Conservation (phyloP, 64 coral and sea anemone species). For the Platygyra sinensis region DNA sequence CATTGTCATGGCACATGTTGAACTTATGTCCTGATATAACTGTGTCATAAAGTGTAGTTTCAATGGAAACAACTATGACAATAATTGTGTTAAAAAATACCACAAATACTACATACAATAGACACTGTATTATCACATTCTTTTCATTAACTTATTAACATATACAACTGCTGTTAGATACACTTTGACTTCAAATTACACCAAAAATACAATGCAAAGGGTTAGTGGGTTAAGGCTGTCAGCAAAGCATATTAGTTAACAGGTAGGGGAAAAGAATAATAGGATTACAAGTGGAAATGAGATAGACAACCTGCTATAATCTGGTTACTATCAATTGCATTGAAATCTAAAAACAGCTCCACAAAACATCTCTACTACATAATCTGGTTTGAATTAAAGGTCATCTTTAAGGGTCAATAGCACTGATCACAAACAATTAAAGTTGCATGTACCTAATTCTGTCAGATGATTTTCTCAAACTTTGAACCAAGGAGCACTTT, state of each 20-base stretch:
- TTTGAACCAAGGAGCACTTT: too few relatives aligned
- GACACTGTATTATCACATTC: not conserved
- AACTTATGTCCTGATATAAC: not conserved
- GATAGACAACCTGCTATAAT: not conserved
- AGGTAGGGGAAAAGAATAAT: not conserved
- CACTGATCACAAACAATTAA: not conserved
- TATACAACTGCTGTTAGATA: not conserved
- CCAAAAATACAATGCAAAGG: not conserved
- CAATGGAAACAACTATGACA: not conserved
- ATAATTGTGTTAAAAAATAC: not conserved
- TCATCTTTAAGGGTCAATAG: not conserved
- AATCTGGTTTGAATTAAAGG: not conserved
- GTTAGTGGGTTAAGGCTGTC: not conserved
- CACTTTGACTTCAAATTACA: not conserved
- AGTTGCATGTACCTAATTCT: too few relatives aligned
- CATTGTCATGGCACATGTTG: not conserved
- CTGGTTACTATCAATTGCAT: not conserved
- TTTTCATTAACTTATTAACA: too few relatives aligned
- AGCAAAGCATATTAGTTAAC: not conserved
- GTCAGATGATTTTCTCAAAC: too few relatives aligned
- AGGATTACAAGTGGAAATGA: not conserved
- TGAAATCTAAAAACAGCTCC: not conserved
- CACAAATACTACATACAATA: not conserved
- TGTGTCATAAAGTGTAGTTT: not conserved
- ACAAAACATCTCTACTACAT: not conserved